These are phyloP conservation scores for Lepus townsendii DNA, from an alignment of 2,797 vertebrate species.

Conservation along the genomic window DNA sequence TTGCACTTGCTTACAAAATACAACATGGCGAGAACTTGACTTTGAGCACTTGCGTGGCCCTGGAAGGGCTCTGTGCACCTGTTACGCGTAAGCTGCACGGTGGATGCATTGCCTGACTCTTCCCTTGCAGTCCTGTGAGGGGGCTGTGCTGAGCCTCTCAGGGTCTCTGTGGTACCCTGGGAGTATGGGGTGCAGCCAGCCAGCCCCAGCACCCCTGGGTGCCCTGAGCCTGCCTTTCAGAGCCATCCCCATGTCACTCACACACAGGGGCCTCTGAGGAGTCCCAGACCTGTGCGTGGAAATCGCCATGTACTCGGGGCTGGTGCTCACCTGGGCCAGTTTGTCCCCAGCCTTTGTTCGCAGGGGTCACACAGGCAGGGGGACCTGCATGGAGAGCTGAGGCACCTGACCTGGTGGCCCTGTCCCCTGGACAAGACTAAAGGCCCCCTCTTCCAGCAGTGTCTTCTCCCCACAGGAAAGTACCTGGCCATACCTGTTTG, in stretches of 20 bases:
- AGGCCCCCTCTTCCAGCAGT: not conserved
- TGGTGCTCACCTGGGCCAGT: accelerated
- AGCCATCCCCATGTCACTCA: not conserved
- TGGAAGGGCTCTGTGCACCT: not conserved
- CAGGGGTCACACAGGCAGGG: not conserved
- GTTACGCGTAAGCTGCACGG: too few species aligned
- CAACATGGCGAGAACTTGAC: not conserved
- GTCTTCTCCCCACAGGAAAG: constrained; percentile 88
- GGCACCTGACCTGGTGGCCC: too few species aligned
- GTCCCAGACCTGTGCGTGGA: not conserved
- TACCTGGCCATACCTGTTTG: constrained; percentile 95
- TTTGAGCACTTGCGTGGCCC: not conserved
- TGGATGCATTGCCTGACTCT: too few species aligned
- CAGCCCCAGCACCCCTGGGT: not conserved
- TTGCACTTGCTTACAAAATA: not conserved
- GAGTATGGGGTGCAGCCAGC: not conserved
- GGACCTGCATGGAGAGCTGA: not conserved
- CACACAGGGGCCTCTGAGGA: not conserved
- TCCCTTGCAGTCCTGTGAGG: too few species aligned
- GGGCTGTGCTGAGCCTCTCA: not conserved
- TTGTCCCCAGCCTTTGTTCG: accelerated
- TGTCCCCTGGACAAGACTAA: not conserved
- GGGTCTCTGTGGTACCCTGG: too few species aligned
- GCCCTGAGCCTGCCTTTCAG: not conserved
- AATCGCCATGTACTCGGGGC: accelerated